phyloP scores from a whole-genome alignment of 2,888 invertebrate species.

The Drosophila prostipennis region DNA sequence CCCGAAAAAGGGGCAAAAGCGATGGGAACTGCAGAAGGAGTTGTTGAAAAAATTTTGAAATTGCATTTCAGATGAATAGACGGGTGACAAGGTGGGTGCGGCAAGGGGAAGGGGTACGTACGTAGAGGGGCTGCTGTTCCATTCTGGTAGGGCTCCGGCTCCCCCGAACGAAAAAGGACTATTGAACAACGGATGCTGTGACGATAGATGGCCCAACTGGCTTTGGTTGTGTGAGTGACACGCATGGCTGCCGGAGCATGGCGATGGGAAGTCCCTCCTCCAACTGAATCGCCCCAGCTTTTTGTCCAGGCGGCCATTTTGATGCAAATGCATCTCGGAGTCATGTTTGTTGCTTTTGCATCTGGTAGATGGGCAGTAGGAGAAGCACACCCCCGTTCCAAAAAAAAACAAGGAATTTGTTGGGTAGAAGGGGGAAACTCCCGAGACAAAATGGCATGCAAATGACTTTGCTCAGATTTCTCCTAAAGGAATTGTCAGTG shows the following conservation, averaged over 20 bases:
- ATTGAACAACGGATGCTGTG: constrained; percentile 72
- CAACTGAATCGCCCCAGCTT: constrained; percentile 3
- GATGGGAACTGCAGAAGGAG: constrained; percentile 56
- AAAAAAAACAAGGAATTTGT: background rate
- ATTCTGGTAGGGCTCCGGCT: constrained; percentile 41
- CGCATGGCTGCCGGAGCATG: constrained; percentile 67
- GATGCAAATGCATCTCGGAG: constrained; percentile 74
- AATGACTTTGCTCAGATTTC: constrained; percentile 63
- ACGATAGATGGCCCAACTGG: constrained; percentile 66
- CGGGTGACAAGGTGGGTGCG: constrained; percentile 18
- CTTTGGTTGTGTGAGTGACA: constrained; percentile 44
- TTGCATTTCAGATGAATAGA: constrained; percentile 80
- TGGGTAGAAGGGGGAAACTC: background rate
- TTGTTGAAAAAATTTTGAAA: constrained; percentile 74
- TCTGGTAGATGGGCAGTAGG: background rate
- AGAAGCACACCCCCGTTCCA: background rate
- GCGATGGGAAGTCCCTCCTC: constrained; percentile 21
- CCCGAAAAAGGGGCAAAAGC: background rate
- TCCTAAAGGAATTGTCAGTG: constrained; percentile 2
- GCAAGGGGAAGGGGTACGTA: background rate
- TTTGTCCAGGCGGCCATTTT: constrained; percentile 49
- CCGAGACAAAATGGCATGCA: constrained; percentile 65
- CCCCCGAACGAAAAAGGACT: constrained; percentile 52
- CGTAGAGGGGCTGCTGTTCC: constrained; percentile 12
- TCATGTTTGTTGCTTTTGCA: constrained; percentile 40